Conservation (phyloP, 2,113 vertebrate genomes). For the Amazona guildingii region DNA sequence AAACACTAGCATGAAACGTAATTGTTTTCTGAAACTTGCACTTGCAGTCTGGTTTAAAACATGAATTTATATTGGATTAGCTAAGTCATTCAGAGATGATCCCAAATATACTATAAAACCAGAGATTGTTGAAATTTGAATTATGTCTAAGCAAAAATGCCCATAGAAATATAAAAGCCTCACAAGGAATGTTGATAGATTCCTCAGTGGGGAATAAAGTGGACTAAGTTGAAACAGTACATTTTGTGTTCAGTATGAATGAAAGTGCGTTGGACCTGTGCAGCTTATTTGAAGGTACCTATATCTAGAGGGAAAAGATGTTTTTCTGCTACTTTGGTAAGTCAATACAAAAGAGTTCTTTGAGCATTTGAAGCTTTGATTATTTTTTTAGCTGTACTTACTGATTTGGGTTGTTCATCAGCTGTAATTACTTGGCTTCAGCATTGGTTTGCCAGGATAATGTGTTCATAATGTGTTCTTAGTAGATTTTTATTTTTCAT, state of each 20-base stretch:
- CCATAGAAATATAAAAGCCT: slow-evolving; percentile 1
- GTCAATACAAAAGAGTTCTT: neutral
- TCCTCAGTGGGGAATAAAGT: neutral
- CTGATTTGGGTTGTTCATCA: neutral
- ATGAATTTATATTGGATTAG: slow-evolving; percentile 4
- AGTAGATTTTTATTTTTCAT: neutral
- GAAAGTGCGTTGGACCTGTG: neutral
- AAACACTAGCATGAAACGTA: neutral
- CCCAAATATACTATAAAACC: neutral
- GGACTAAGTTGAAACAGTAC: neutral
- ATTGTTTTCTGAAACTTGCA: slow-evolving; percentile 2
- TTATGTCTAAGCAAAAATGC: neutral
- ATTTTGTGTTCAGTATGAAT: neutral
- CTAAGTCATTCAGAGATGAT: neutral
- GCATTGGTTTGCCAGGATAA: neutral
- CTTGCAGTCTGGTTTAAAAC: neutral
- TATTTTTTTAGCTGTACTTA: neutral
- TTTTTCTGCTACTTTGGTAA: neutral
- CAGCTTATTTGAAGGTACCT: neutral
- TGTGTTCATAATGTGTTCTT: neutral
- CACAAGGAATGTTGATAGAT: neutral
- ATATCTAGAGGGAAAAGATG: neutral
- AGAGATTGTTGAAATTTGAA: slow-evolving; percentile 1
- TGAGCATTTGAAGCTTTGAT: neutral
- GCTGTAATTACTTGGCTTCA: neutral